Base-by-base conservation (phyloP, 2,888 invertebrate genomes). In the Ectemnius lituratus region DNA sequence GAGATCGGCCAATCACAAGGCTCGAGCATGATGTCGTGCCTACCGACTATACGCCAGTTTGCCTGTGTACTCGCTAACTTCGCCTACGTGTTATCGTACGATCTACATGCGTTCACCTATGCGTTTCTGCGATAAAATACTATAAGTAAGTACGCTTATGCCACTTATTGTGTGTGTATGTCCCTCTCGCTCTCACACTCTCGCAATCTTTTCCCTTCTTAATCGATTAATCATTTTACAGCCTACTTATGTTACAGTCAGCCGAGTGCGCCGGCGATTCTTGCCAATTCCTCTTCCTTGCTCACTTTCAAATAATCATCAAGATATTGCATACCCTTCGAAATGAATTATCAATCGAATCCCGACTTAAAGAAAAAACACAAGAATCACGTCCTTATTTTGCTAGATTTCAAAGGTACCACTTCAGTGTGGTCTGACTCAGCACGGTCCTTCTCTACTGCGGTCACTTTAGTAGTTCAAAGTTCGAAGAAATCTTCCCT, bases 231-330 rank as follows among this genome's bases (percentile, higher is more conserved):
- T 76, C 78, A 74, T 76, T 78, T 37, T 73, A 80, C 52, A 72
- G 78, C 68, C 75, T 80, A 80, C 73, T 70, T 82, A 81, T 70
- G 79, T 83, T 84, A 84, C 83, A 81, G 79, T 86, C 87, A 78
- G 81, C 84, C 84, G 88, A 88, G 88, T 86, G 87, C 87, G 88
- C 88, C 84, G 81, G 86, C 86, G 83, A 78, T 70, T 68, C 60
- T 73, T 60, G 37, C 67, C 58, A 28, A 47, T 62, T 57, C 46
- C 47, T 47, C 59, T 59, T 57, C 49, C 46, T 20, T 47, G 4
- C 16, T 58, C 27, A 2, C 2, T 57, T n/a, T 4, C 37, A 6
- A 37, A 37, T 6, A 6, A 37, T 37, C 37, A 37, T 37, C 37
- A 4, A 37, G 37, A 37, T 23, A 23, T 23, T 23, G 2, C 23